A percentile compares a stretch with the other conserved stretches of the same genome.
Evolutionary conservation across 2,797 vertebrate species (phyloP).

Genomic region (Rhynchonycteris naso): DNA sequence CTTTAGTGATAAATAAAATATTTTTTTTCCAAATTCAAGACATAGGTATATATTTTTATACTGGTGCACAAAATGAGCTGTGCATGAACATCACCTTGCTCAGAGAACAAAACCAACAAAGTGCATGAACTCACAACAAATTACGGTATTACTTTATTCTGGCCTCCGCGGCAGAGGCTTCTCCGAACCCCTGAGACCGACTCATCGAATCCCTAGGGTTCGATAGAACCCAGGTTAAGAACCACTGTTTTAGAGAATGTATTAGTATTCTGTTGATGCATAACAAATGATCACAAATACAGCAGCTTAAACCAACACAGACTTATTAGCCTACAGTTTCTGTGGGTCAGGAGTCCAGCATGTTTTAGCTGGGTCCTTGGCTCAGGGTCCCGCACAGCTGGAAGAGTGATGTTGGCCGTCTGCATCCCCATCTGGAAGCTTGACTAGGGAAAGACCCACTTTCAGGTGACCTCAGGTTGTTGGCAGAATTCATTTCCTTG

Average conservation of each 20-base stretch:
- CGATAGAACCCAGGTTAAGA: too few species aligned
- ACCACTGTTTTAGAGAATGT: background rate
- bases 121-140: too few species aligned
- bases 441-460: background rate
- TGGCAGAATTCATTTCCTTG: background rate
- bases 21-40: too few species aligned
- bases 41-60: too few species aligned
- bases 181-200: too few species aligned
- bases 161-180: too few species aligned
- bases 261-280: background rate
- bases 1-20: too few species aligned
- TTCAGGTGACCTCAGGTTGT: background rate
- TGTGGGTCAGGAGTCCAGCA: background rate
- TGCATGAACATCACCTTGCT: too few species aligned
- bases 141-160: too few species aligned
- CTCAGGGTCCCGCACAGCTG: background rate
- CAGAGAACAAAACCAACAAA: too few species aligned
- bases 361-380: background rate
- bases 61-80: too few species aligned
- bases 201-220: too few species aligned
- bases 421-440: background rate
- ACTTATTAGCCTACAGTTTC: background rate
- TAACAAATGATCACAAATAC: background rate
- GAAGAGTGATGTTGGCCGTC: background rate
- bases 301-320: background rate